Conservation (phyloP, 2,888 invertebrate genomes). For the Synanthedon formicaeformis region DNA sequence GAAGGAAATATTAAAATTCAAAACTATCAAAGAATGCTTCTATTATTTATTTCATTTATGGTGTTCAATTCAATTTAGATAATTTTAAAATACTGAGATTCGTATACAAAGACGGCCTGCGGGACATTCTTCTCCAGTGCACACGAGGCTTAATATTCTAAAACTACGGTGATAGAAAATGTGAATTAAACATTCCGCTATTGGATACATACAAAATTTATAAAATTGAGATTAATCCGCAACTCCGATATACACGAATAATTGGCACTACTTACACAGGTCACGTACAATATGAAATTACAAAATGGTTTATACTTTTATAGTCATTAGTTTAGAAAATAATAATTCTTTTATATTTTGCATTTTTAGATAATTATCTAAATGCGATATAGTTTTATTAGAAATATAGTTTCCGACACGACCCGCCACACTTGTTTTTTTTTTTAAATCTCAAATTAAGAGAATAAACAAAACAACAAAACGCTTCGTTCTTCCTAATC, state of each 20-base stretch:
- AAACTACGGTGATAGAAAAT: not conserved
- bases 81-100: no score
- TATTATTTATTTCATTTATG: no score
- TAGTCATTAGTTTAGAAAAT: conserved; percentile 1
- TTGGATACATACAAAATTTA: conserved; percentile 9
- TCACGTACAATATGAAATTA: conserved; percentile 57
- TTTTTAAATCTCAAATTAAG: no score
- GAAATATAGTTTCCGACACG: not conserved
- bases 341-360: not conserved
- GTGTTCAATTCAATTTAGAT: no score
- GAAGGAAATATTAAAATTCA: no score
- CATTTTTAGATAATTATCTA: not conserved
- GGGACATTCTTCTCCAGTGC: no score
- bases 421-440: no score
- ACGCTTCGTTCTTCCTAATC: not conserved
- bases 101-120: no score
- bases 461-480: not conserved
- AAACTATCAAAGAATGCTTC: no score
- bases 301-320: conserved; percentile 29
- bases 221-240: conserved; percentile 34
- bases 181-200: not conserved
- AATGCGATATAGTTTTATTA: not conserved
- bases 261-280: conserved; percentile 66
- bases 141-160: no score
- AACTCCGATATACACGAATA: conserved; percentile 31